These are phyloP conservation scores for Ips nitidus DNA, from an alignment of 1,140 invertebrate species.

Conservation along the genomic window DNA sequence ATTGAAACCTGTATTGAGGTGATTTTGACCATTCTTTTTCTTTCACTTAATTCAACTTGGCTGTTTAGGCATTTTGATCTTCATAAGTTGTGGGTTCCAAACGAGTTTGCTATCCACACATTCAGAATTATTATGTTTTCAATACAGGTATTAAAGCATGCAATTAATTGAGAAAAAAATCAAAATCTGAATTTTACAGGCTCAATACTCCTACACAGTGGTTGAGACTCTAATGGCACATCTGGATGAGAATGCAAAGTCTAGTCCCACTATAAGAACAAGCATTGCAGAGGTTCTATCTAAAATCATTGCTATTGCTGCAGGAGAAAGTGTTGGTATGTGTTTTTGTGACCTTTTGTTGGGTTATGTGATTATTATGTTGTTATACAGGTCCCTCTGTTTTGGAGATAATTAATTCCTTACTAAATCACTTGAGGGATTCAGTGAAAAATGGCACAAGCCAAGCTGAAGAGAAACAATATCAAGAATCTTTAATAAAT, in stretches of 20 bases:
- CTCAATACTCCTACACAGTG: constrained; percentile 96
- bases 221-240: constrained; percentile 95
- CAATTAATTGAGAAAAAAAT: neutral
- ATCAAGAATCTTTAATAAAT: constrained; percentile 95
- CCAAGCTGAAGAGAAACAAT: constrained; percentile 75
- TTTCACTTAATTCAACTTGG: neutral
- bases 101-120: constrained; percentile 92
- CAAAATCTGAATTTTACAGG: constrained; percentile 58
- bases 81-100: constrained; percentile 94
- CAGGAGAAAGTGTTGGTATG: constrained; percentile 90
- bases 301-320: constrained; percentile 95
- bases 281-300: constrained; percentile 93
- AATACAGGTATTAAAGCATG: constrained; percentile 73
- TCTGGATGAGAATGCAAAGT: constrained; percentile 77
- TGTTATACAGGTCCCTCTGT: constrained; percentile 83
- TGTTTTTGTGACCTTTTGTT: constrained; percentile 9
- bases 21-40: constrained; percentile 45
- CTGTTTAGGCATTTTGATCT: constrained; percentile 86
- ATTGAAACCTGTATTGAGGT: constrained; percentile 86
- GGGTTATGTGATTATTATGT: too few species aligned
- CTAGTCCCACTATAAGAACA: constrained; percentile 81
- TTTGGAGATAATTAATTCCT: constrained; percentile 95
- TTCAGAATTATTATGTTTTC: constrained; percentile 99
- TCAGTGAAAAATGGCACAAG: constrained; percentile 69
- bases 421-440: constrained; percentile 86